phyloP scores from a whole-genome alignment of 2,888 invertebrate species.

The Drosophila pegasa region DNA sequence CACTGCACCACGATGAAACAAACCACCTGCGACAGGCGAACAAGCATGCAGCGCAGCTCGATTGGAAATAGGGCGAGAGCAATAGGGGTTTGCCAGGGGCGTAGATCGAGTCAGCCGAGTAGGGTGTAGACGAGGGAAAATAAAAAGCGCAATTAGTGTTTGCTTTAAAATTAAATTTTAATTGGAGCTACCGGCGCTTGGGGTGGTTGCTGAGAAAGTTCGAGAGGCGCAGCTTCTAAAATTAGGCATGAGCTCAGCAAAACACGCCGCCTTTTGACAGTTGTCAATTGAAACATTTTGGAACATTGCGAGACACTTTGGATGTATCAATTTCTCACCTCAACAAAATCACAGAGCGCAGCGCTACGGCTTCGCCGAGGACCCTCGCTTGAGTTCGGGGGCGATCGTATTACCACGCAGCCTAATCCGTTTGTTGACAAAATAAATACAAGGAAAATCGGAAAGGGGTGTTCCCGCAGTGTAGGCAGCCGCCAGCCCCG shows the following conservation, averaged over 20 bases:
- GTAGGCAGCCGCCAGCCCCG: constrained; percentile 17
- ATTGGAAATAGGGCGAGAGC: constrained; percentile 13
- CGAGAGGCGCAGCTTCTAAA: constrained; percentile 22
- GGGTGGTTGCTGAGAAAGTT: constrained; percentile 59
- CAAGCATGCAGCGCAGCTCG: constrained; percentile 28
- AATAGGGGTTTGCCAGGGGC: constrained; percentile 32
- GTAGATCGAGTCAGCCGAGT: constrained; percentile 27
- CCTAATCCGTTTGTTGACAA: constrained; percentile 77
- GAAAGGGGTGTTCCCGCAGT: constrained; percentile 58
- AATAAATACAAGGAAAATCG: constrained; percentile 59
- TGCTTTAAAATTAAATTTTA: constrained; percentile 71
- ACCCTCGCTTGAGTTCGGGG: constrained; percentile 30
- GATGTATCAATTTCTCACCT: constrained; percentile 69
- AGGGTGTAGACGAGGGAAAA: constrained; percentile 18
- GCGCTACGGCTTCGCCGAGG: constrained; percentile 58
- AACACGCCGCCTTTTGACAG: constrained; percentile 51
- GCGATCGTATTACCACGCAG: constrained; percentile 66
- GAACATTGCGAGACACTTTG: constrained; percentile 43
- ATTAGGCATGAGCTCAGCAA: constrained; percentile 43
- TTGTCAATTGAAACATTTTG: constrained; percentile 69
- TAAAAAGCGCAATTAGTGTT: constrained; percentile 67
- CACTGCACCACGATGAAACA: constrained; percentile 62
- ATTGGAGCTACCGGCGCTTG: constrained; percentile 51
- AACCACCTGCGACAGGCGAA: constrained; percentile 77
- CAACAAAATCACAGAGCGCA: constrained; percentile 51